phyloP scores from a whole-genome alignment of 2,888 invertebrate genomes.

The Hypomecis punctinalis region DNA sequence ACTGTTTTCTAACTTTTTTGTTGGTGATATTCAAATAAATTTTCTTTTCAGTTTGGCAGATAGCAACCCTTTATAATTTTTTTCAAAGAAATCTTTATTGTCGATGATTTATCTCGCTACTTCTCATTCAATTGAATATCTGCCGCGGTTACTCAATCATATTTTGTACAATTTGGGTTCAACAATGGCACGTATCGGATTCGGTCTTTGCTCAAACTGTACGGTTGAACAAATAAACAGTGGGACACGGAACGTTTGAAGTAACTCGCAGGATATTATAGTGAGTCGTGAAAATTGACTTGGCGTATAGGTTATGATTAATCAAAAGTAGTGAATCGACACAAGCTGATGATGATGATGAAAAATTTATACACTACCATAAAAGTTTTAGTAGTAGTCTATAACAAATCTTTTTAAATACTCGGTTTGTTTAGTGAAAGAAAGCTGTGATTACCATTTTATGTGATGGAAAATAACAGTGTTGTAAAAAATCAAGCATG shows the following conservation, averaged over 20 bases:
- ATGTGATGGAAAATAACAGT: too few species aligned
- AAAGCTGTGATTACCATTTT: too few species aligned
- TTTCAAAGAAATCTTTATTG: conserved; percentile 3
- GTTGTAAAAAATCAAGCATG: too few species aligned
- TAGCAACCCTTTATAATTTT: conserved; percentile 3
- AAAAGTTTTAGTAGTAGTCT: too few species aligned
- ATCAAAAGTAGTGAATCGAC: too few species aligned
- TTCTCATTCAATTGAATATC: conserved; percentile 13
- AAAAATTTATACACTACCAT: too few species aligned
- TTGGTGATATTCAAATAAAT: not conserved
- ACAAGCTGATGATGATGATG: too few species aligned
- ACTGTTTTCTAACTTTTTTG: not conserved
- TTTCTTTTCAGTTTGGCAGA: not conserved
- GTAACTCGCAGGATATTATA: not conserved
- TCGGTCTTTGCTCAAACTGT: conserved; percentile 16
- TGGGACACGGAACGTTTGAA: not conserved
- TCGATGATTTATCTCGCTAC: conserved; percentile 6
- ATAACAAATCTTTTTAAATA: too few species aligned
- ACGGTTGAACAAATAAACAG: not conserved
- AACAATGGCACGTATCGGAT: conserved; percentile 15
- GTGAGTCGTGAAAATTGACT: too few species aligned
- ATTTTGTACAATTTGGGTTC: conserved; percentile 12
- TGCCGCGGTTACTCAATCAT: conserved; percentile 14
- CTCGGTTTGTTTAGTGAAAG: too few species aligned
- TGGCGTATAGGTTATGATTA: too few species aligned